phyloP scores from a whole-genome alignment of 2,797 vertebrate genomes.

The Caiman crocodilus region DNA sequence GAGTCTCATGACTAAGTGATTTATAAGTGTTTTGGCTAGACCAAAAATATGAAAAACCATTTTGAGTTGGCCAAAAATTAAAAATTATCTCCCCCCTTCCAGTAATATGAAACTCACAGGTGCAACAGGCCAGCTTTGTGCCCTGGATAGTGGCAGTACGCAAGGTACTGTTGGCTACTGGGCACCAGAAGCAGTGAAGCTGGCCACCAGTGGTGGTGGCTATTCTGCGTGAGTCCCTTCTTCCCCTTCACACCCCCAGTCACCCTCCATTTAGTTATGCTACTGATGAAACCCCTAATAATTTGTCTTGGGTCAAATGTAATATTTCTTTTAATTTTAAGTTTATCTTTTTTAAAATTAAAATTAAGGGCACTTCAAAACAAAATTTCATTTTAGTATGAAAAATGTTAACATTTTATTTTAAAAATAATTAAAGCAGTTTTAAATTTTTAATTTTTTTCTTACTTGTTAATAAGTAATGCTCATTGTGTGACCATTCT shows the following conservation, averaged over 20 bases:
- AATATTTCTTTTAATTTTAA: slow-evolving; percentile 24
- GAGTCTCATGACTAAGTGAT: neutral
- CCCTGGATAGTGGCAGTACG: too few species aligned
- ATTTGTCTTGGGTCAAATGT: neutral
- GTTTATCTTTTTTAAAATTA: neutral
- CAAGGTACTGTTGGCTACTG: too few species aligned
- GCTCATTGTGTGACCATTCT: too few species aligned
- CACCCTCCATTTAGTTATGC: neutral
- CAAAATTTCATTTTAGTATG: neutral
- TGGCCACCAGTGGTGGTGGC: too few species aligned
- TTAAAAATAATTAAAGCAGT: slow-evolving; percentile 32
- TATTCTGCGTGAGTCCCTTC: too few species aligned
- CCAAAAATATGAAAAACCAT: neutral
- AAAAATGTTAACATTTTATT: neutral
- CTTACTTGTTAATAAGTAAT: neutral
- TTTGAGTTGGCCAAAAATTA: too few species aligned
- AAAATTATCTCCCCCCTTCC: too few species aligned
- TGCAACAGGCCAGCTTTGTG: too few species aligned
- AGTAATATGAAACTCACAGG: too few species aligned
- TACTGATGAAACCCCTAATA: neutral
- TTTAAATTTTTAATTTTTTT: neutral
- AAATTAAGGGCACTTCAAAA: slow-evolving; percentile 6
- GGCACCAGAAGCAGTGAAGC: too few species aligned
- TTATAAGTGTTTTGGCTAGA: neutral
- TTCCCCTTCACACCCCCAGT: too few species aligned